Base-by-base conservation (phyloP, 92 coral and sea anemone species). In the Actinostola sp. region DNA sequence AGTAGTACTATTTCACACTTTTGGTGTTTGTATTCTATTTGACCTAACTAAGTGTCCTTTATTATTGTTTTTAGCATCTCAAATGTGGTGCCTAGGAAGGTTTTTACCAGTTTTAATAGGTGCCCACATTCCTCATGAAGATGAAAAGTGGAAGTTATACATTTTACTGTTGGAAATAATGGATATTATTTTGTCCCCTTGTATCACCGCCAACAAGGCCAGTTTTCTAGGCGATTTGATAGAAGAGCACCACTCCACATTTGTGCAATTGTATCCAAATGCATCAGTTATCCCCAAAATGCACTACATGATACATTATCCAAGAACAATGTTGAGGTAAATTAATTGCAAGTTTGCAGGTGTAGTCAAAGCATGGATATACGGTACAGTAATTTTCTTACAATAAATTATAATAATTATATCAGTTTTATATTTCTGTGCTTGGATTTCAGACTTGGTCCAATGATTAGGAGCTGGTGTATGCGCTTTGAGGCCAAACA, bases 401-500 rank as follows among this genome's bases (percentile, higher is more conserved):
- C n/a, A n/a, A n/a, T n/a, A n/a, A n/a, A n/a, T n/a, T n/a, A n/a
- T n/a, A n/a, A n/a, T n/a, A n/a, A n/a, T n/a, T n/a, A n/a, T n/a
- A n/a, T n/a, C n/a, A n/a, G n/a, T n/a, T n/a, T n/a, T n/a, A n/a
- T n/a, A n/a, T n/a, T n/a, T n/a, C n/a, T n/a, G n/a, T n/a, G n/a
- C n/a, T n/a, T n/a, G n/a, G 42, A 36, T 72, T 38, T 75, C 71
- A 84, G 89, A 52, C 70, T 71, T 36, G 85, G 82, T 8, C 89
- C 89, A 28, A 74, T 84, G 79, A 76, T 84, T n/a, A 21, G 75
- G 28, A 51, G 35, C 66, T 86, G 86, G 86, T 80, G 86, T 55
- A 87, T 77, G 88, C 55, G 92, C 29, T 87, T 63, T 53, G 92
- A 87, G 33, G 88, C 85, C 41, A 82, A 82, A 42, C 86, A 86